Conservation (phyloP, 1,140 invertebrate species). For the Solenopsis invicta region DNA sequence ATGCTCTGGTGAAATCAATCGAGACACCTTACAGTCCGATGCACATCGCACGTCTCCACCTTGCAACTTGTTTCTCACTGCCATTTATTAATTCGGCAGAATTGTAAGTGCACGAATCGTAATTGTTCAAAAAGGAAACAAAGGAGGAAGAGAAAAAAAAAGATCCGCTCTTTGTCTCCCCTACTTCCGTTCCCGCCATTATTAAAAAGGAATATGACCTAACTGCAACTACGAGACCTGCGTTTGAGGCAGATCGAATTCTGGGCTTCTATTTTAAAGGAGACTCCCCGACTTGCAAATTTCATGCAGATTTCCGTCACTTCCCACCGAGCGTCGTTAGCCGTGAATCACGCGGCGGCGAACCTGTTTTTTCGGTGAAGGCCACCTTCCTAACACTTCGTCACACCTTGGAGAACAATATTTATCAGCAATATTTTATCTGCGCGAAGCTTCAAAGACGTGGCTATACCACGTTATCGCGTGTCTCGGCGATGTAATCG, state of each 20-base stretch:
- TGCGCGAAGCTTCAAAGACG: background rate
- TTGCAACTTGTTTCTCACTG: background rate
- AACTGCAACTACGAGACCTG: background rate
- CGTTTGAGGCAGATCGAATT: background rate
- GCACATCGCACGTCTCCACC: too few relatives aligned
- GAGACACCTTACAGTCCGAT: background rate
- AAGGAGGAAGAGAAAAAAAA: background rate
- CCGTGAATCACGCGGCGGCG: constrained; percentile 32
- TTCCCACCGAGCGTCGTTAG: constrained; percentile 8
- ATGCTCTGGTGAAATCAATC: background rate
- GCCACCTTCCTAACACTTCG: constrained; percentile 4
- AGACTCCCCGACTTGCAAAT: constrained; percentile 19
- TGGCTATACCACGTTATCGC: background rate
- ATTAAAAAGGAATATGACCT: constrained; percentile 4
- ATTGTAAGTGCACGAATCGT: background rate
- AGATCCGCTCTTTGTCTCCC: background rate
- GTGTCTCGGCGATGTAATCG: background rate
- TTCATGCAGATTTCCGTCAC: constrained; percentile 47
- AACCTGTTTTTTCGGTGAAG: constrained; percentile 58
- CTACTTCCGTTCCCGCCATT: background rate
- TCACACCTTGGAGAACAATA: constrained; percentile 23
- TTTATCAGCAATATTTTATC: constrained; percentile 44
- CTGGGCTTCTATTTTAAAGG: constrained; percentile 15
- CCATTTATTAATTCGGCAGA: background rate
- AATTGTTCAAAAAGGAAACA: background rate